Evolutionary conservation across 2,797 vertebrate species (phyloP).

Genomic region (Ciconia nigra): DNA sequence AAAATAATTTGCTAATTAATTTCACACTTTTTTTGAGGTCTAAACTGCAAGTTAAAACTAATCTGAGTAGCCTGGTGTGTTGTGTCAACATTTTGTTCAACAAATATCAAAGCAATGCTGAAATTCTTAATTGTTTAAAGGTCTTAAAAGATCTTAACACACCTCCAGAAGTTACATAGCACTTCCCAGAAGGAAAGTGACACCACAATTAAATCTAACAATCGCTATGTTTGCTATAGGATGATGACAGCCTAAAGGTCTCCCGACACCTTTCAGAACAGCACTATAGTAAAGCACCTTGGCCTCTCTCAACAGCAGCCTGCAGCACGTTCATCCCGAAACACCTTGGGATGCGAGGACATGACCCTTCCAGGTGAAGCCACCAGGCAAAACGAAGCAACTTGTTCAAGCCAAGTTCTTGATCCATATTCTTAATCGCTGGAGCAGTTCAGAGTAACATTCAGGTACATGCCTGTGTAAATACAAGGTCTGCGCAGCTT

Average conservation of each 20-base stretch:
- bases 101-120: not conserved
- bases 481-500: not conserved
- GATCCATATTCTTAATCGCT: accelerated
- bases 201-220: accelerated
- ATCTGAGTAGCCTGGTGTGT: not conserved
- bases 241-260: not conserved
- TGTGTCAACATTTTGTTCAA: not conserved
- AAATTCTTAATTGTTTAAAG: not conserved
- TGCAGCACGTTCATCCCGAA: accelerated
- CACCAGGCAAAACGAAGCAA: accelerated
- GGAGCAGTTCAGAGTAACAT: not conserved
- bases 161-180: not conserved
- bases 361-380: not conserved
- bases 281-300: not conserved
- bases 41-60: not conserved
- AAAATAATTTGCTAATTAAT: slow-evolving; percentile 48
- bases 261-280: not conserved
- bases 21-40: not conserved
- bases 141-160: not conserved
- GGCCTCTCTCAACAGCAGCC: accelerated
- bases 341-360: not conserved
- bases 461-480: accelerated
- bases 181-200: not conserved
- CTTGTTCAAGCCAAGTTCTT: not conserved
- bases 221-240: accelerated